Conservation (phyloP, 1,140 invertebrate species). For the Eupristina koningsbergeri region DNA sequence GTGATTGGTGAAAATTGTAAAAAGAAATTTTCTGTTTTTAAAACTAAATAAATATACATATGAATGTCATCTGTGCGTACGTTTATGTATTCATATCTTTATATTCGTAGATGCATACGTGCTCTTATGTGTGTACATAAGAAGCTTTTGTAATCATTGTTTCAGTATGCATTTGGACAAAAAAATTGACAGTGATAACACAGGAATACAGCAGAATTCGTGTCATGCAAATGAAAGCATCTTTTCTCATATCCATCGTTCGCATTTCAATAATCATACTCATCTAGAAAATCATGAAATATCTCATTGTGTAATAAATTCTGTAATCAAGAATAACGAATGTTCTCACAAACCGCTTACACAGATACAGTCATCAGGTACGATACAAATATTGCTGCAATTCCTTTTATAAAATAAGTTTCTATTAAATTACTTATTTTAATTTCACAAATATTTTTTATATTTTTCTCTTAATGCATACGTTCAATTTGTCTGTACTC, state of each 20-base stretch:
- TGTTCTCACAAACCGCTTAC: not conserved
- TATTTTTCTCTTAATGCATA: no score
- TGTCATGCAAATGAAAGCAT: conserved; percentile 13
- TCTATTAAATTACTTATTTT: no score
- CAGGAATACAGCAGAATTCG: not conserved
- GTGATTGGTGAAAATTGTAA: not conserved
- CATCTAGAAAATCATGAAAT: conserved; percentile 5
- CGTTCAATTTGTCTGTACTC: no score
- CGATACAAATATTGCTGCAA: not conserved
- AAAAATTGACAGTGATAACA: conserved; percentile 1
- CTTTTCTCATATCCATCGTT: not conserved
- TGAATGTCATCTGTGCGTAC: not conserved
- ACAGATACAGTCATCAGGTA: conserved; percentile 19
- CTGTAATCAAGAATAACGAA: conserved; percentile 1
- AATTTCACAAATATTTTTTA: no score
- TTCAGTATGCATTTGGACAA: conserved; percentile 32
- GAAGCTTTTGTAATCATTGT: not conserved
- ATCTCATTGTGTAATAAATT: conserved; percentile 15
- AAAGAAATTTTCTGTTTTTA: not conserved
- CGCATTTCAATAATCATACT: not conserved
- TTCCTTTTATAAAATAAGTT: no score
- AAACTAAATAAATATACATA: not conserved
- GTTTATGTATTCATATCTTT: not conserved
- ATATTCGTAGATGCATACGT: not conserved
- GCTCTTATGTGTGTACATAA: not conserved